phyloP scores from a whole-genome alignment of 2,113 vertebrate genomes.

The Struthidea cinerea region DNA sequence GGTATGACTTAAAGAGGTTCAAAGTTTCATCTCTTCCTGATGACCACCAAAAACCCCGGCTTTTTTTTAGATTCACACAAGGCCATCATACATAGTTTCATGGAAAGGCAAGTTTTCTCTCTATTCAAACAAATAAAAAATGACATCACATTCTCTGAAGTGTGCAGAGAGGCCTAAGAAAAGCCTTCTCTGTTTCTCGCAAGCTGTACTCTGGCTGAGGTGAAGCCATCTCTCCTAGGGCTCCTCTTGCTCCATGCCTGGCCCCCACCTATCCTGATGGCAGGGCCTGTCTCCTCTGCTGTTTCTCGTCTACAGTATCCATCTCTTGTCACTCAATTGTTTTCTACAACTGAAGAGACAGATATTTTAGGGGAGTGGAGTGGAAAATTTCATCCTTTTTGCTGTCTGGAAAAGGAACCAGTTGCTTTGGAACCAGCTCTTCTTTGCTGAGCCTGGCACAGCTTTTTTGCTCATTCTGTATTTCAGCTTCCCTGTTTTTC shows the following conservation, averaged over 20 bases:
- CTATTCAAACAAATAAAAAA: not conserved
- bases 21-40: not conserved
- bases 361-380: not conserved
- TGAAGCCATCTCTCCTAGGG: fast-evolving
- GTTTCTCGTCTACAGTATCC: not conserved
- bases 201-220: not conserved
- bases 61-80: not conserved
- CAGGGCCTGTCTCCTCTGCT: not conserved
- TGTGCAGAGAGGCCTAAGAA: not conserved
- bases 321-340: not conserved
- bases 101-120: not conserved
- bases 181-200: not conserved
- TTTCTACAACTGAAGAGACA: not conserved
- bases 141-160: not conserved
- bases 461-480: not conserved
- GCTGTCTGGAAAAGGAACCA: not conserved
- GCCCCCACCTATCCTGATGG: fast-evolving
- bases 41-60: not conserved
- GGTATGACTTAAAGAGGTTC: not conserved
- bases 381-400: not conserved
- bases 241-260: not conserved
- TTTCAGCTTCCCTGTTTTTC: not conserved
- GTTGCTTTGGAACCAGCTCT: not conserved
- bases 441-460: not conserved
- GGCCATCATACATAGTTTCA: not conserved